Evolutionary conservation across 2,888 invertebrate genomes (phyloP).

Genomic region (Watsonalla binaria): DNA sequence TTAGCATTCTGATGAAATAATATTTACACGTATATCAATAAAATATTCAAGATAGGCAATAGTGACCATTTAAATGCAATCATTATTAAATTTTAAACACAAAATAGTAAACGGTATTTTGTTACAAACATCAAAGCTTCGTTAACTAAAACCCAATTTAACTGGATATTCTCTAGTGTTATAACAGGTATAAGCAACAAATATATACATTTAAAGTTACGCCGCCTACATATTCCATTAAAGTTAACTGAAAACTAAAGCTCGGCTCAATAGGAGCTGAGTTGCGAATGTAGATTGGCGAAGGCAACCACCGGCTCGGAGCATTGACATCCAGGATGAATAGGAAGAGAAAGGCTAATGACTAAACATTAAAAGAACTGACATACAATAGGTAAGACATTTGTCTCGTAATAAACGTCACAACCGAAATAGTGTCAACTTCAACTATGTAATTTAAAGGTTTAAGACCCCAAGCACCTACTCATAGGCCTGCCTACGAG

Average conservation of each 20-base stretch:
- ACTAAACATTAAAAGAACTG: conserved; percentile 4
- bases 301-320: conserved; percentile 3
- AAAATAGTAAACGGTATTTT: too few species aligned
- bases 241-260: background rate
- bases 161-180: background rate
- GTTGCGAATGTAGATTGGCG: background rate
- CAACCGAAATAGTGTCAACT: conserved; percentile 2
- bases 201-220: too few species aligned
- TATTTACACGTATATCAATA: too few species aligned
- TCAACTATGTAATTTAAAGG: background rate
- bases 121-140: background rate
- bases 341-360: conserved; percentile 3
- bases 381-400: conserved; percentile 3
- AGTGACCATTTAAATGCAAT: too few species aligned
- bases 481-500: background rate
- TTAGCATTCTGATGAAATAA: too few species aligned
- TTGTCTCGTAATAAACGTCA: conserved; percentile 2
- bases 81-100: too few species aligned
- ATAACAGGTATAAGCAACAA: background rate
- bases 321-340: conserved; percentile 2
- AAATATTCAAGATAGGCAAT: too few species aligned
- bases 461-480: conserved; percentile 1
- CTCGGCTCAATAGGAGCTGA: background rate
- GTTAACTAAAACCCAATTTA: background rate
- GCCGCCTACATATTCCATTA: background rate